These are phyloP conservation scores for Andrena hattorfiana DNA, from an alignment of 2,888 invertebrate species.

Conservation along the genomic window DNA sequence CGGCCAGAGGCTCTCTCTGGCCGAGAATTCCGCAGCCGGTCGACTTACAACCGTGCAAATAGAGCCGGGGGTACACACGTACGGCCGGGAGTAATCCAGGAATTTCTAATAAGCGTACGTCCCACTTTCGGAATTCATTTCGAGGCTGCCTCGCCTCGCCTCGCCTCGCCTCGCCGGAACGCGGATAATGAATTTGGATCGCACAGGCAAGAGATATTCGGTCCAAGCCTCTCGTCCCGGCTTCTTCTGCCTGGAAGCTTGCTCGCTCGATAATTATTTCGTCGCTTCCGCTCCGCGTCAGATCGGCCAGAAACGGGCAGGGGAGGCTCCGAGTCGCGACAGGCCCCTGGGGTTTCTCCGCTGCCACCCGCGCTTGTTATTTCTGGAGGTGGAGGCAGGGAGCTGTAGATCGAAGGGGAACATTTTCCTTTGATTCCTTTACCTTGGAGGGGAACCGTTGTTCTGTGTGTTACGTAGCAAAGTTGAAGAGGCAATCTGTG, in stretches of 20 bases:
- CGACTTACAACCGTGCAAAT: slow-evolving; percentile 41
- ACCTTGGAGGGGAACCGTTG: no score
- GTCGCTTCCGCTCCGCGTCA: background rate
- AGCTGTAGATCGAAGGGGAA: background rate
- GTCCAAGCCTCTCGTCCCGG: background rate
- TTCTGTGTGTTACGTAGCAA: no score
- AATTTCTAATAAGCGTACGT: slow-evolving; percentile 78
- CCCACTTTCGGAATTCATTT: slow-evolving; percentile 75
- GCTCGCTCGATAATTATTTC: slow-evolving; percentile 30
- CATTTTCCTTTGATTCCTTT: background rate
- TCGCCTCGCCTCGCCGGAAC: slow-evolving; percentile 43
- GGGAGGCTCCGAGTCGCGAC: background rate
- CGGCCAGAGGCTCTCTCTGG: slow-evolving; percentile 4
- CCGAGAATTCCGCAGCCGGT: slow-evolving; percentile 34
- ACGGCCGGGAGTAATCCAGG: slow-evolving; percentile 69
- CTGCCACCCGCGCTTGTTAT: background rate
- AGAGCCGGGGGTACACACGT: slow-evolving; percentile 60
- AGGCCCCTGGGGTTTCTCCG: no score
- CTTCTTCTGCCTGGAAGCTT: background rate
- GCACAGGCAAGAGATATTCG: slow-evolving; percentile 28
- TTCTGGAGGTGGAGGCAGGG: background rate
- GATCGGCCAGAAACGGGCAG: background rate
- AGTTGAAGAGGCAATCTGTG: no score
- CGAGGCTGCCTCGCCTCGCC: slow-evolving; percentile 33
- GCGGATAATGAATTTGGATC: slow-evolving; percentile 68